Percentiles rank a stretch among this genome's conserved stretches.
Conservation (phyloP, 1,140 invertebrate species). For the Ephestia elutella region DNA sequence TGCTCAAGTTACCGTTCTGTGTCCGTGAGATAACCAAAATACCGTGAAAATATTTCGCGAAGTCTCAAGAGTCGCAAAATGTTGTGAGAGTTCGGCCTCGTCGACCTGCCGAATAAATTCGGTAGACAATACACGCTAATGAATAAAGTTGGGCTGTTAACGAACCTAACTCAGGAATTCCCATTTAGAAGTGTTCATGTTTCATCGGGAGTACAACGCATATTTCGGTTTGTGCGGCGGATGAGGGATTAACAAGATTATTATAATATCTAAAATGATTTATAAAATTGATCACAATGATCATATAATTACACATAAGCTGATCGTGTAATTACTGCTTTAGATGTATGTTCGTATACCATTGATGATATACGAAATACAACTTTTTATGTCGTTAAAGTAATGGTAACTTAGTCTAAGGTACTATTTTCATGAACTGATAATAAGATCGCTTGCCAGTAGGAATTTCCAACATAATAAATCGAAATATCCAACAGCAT, state of each 20-base stretch:
- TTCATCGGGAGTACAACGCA: constrained; percentile 46
- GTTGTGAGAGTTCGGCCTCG: constrained; percentile 42
- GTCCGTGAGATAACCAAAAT: constrained; percentile 57
- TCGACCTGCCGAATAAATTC: constrained; percentile 67
- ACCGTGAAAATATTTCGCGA: constrained; percentile 55
- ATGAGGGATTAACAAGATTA: neutral
- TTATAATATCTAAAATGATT: neutral
- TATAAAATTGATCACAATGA: no score
- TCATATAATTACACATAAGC: no score
- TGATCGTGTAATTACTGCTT: no score
- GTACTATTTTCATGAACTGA: no score
- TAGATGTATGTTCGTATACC: no score
- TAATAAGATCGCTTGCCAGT: no score
- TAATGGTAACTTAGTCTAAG: no score
- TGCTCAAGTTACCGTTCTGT: constrained; percentile 43
- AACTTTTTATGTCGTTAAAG: no score
- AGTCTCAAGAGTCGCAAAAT: constrained; percentile 51
- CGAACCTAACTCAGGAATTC: constrained; percentile 60
- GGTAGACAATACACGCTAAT: constrained; percentile 70
- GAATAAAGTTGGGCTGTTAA: constrained; percentile 70
- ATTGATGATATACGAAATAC: no score
- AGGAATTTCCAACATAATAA: no score
- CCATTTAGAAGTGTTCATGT: constrained; percentile 61
- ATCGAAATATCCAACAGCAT: neutral
- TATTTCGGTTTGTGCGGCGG: constrained; percentile 27